phyloP scores from a whole-genome alignment of 1,140 invertebrate species.

The Achroia grisella region DNA sequence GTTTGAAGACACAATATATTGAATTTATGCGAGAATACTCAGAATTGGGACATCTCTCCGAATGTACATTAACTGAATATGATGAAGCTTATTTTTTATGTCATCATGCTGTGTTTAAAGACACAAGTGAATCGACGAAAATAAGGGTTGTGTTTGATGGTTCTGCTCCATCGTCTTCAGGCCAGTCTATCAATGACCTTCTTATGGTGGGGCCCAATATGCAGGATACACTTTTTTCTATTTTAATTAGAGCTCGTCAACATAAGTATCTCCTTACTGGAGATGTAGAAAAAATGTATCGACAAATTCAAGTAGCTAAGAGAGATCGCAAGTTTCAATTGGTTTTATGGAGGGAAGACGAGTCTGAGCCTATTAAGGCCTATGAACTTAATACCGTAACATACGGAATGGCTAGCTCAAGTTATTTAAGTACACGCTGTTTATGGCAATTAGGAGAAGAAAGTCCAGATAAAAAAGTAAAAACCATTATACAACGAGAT shows the following conservation, averaged over 20 bases:
- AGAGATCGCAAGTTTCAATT: constrained; percentile 30
- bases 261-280: constrained; percentile 37
- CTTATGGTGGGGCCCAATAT: constrained; percentile 27
- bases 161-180: constrained; percentile 23
- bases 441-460: constrained; percentile 30
- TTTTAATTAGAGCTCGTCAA: constrained; percentile 44
- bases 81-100: too few relatives aligned
- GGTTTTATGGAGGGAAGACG: constrained; percentile 37
- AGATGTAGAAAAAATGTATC: constrained; percentile 39
- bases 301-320: constrained; percentile 9
- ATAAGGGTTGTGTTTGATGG: too few relatives aligned
- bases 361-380: constrained; percentile 14
- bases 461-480: constrained; percentile 18
- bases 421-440: constrained; percentile 36
- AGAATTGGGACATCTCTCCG: too few relatives aligned
- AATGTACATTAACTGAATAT: constrained; percentile 9
- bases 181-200: constrained; percentile 34
- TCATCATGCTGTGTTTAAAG: too few relatives aligned
- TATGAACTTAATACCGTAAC: constrained; percentile 25
- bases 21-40: constrained; percentile 34
- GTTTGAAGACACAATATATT: constrained; percentile 21
- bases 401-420: constrained; percentile 31
- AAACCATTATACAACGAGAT: constrained; percentile 34
- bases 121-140: too few relatives aligned
- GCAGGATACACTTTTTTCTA: constrained; percentile 39